A percentile compares a stretch with the other conserved stretches of the same genome.
phyloP scores from a whole-genome alignment of 2,797 vertebrate species.

The Psittacula echo region DNA sequence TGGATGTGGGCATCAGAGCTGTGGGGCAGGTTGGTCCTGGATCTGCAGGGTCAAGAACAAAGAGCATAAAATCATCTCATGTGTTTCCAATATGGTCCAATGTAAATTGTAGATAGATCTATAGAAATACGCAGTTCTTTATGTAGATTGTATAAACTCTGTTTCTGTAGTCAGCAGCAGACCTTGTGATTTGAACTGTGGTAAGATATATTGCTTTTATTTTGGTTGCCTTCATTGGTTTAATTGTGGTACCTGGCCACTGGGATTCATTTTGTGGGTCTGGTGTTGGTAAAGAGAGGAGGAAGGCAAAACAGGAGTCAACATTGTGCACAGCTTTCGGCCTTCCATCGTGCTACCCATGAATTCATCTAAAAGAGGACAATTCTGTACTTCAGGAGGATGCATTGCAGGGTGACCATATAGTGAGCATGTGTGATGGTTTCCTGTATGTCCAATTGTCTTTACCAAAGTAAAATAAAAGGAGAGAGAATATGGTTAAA shows the following conservation, averaged over 20 bases:
- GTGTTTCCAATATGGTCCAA: not conserved
- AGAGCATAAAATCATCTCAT: not conserved
- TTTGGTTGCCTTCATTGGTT: not conserved
- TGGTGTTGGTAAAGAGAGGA: not conserved
- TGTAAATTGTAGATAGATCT: not conserved
- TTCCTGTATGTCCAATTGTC: too few species aligned
- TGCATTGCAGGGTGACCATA: too few species aligned
- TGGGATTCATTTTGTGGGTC: accelerated
- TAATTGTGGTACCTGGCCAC: not conserved
- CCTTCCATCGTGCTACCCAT: not conserved
- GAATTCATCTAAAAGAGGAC: not conserved
- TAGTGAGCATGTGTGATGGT: too few species aligned
- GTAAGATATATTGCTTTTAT: not conserved
- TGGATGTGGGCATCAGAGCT: not conserved
- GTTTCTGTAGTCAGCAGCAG: not conserved
- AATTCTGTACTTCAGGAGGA: not conserved
- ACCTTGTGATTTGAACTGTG: not conserved
- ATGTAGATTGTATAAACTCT: not conserved
- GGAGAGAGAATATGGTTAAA: too few species aligned
- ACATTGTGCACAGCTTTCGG: not conserved
- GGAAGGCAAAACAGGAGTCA: not conserved
- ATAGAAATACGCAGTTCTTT: not conserved
- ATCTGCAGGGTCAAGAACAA: not conserved
- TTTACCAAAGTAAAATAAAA: too few species aligned
- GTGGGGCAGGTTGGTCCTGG: not conserved